Base-by-base conservation (phyloP, 2,888 invertebrate genomes). In the Epiperipatus broadwayi region DNA sequence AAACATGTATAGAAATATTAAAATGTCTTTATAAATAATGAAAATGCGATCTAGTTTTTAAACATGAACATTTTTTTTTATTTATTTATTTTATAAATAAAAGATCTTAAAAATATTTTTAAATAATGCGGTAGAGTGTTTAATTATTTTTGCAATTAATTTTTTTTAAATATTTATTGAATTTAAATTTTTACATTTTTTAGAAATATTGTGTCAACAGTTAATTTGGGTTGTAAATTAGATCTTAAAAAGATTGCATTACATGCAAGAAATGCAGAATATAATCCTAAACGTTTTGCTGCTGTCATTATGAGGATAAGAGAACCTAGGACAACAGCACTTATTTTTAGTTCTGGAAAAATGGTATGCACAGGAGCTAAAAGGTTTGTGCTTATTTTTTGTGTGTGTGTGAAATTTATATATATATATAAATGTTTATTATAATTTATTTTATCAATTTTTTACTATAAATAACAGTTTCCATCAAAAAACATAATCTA, bases 201-300 rank as follows among this genome's bases (percentile, higher is more conserved):
- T 60, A 87, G 87, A 56, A 97, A 95, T 55, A 95, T 97, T 53
- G 95, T 97, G 1, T 89, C 93, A 33, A 97, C 95, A 4, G 93
- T 97, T 0, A 95, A 91, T 60, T 64, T 97, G 37, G 81, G 78
- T 51, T 91, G 91, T 58, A 85, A 84, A 61, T 63, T 95, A 47
- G 93, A 97, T 56, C 66, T 97, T 43, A 93, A 95, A 55, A 85
- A 83, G 63, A 97, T 97, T 50, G 93, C 95, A 0, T 64, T 95
- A 2, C 91, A 91, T 58, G 93, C 95, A 0, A 74, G 95, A 57
- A 97, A 97, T 66, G 95, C 95, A 2, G 95, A 97, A 61, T 97
- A 95, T 57, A 97, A 97, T 60, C 95, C 95, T 5, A 95, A 95
- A 62, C 77, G 95, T 53, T 97, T 97, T 67, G 91, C 93, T 36